Evolutionary conservation across 2,888 invertebrate genomes (phyloP).

Genomic region (Catocala fraxini): DNA sequence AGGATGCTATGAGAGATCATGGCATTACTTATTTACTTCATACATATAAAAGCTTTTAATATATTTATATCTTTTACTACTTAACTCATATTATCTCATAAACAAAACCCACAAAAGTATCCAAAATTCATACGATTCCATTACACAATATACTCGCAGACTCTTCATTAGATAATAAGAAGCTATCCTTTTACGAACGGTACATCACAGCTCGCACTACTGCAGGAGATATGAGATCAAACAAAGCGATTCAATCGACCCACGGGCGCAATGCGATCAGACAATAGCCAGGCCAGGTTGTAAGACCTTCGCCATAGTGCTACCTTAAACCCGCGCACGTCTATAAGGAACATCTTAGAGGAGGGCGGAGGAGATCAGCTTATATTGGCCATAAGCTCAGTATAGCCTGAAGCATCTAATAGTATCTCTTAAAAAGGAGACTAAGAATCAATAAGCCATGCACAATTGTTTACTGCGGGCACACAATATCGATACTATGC

Average conservation of each 20-base stretch:
- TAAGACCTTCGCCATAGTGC: slow-evolving; percentile 20
- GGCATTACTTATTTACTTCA: no score
- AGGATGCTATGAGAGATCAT: no score
- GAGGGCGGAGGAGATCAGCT: slow-evolving; percentile 24
- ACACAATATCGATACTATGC: slow-evolving; percentile 43
- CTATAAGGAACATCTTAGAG: background rate
- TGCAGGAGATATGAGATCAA: slow-evolving; percentile 52
- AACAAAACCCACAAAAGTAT: no score
- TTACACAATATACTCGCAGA: background rate
- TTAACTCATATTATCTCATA: no score
- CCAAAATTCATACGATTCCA: no score
- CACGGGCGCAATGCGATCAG: slow-evolving; percentile 56
- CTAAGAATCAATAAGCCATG: slow-evolving; percentile 55
- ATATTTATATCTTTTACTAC: no score
- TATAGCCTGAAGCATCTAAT: slow-evolving; percentile 44
- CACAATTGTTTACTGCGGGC: slow-evolving; percentile 52
- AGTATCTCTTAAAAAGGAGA: slow-evolving; percentile 42
- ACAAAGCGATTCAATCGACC: slow-evolving; percentile 62
- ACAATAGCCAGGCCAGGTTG: slow-evolving; percentile 45
- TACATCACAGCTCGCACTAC: slow-evolving; percentile 33
- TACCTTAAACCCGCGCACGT: background rate
- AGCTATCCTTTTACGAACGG: slow-evolving; percentile 4
- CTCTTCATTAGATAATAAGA: background rate
- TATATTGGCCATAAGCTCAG: slow-evolving; percentile 22
- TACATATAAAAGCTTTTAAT: no score